Evolutionary conservation across 2,113 vertebrate genomes (phyloP).

Genomic region (Carollia perspicillata): DNA sequence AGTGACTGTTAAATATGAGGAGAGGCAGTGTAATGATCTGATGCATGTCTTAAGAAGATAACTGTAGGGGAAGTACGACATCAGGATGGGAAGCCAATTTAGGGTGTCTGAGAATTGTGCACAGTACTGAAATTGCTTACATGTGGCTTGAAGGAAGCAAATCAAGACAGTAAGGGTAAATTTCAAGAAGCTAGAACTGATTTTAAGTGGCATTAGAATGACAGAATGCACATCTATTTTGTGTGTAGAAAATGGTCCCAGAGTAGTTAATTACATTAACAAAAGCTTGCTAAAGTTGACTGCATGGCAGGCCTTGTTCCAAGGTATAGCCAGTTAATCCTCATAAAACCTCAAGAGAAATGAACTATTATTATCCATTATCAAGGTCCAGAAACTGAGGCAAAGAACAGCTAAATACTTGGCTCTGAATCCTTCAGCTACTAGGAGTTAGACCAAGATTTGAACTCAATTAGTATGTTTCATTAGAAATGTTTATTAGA

Average conservation of each 20-base stretch:
- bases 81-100: background rate
- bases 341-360: background rate
- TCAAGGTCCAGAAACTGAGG: slow-evolving; percentile 8
- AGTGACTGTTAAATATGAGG: slow-evolving; percentile 62
- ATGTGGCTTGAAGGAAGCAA: background rate
- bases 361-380: background rate
- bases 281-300: background rate
- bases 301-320: background rate
- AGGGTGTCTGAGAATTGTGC: background rate
- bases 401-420: background rate
- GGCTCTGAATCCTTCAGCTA: background rate
- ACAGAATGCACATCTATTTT: background rate
- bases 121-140: background rate
- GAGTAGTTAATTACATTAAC: background rate
- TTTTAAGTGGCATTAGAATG: background rate
- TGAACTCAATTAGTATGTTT: background rate
- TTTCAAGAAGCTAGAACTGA: background rate
- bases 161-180: background rate
- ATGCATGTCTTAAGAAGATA: background rate
- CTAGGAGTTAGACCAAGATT: background rate
- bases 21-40: slow-evolving; percentile 6
- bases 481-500: background rate
- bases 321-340: background rate
- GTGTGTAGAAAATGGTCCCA: background rate
- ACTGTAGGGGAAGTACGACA: background rate